Conservation (phyloP, 2,797 vertebrate genomes). For the Danio aesculapii region DNA sequence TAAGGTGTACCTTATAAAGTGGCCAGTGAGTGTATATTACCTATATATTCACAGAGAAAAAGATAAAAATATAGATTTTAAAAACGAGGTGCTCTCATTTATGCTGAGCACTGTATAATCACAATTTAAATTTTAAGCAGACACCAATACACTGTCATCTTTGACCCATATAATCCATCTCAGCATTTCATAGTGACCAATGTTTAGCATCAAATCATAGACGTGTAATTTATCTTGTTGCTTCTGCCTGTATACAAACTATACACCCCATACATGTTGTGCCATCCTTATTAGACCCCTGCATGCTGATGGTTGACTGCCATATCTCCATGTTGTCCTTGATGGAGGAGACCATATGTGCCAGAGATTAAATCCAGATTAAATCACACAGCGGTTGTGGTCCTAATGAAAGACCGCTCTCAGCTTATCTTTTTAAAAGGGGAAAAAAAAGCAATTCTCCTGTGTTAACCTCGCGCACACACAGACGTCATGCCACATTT, state of each 20-base stretch:
- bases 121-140: no score
- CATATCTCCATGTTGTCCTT: slow-evolving; percentile 63
- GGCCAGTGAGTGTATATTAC: no score
- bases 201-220: neutral
- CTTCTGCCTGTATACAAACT: neutral
- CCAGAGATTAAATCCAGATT: slow-evolving; percentile 77
- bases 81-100: no score
- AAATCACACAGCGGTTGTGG: slow-evolving; percentile 62
- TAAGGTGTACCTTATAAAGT: no score
- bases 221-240: neutral
- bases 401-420: slow-evolving; percentile 65
- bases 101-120: no score
- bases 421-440: slow-evolving; percentile 58
- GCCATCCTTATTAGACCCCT: slow-evolving; percentile 15
- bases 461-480: slow-evolving; percentile 56
- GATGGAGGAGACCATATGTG: slow-evolving; percentile 74
- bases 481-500: slow-evolving; percentile 26
- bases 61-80: no score
- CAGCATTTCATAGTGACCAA: slow-evolving; percentile 1
- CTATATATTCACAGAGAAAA: no score
- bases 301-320: slow-evolving; percentile 58
- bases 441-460: slow-evolving; percentile 47
- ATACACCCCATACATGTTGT: neutral
- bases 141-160: neutral
- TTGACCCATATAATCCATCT: neutral